phyloP scores from a whole-genome alignment of 2,797 vertebrate species.

The Tiaroga cobitis region DNA sequence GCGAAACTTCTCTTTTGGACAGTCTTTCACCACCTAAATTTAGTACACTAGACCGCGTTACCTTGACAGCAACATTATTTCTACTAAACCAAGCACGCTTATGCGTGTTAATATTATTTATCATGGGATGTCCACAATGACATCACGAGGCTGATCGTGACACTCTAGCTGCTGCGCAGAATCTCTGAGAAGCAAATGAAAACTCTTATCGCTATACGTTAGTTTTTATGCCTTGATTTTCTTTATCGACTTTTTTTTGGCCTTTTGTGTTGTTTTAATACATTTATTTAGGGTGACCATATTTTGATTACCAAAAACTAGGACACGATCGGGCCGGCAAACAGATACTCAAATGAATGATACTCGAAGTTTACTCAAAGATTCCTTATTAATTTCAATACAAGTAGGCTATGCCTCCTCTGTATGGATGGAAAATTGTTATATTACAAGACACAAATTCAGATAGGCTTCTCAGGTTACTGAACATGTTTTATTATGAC shows the following conservation, averaged over 20 bases:
- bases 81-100: background rate
- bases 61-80: background rate
- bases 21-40: background rate
- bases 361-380: too few species aligned
- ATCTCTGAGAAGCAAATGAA: background rate
- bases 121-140: background rate
- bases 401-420: too few species aligned
- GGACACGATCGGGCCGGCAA: too few species aligned
- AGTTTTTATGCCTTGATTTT: background rate
- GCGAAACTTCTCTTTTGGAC: background rate
- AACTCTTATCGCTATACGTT: background rate
- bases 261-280: background rate
- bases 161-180: background rate
- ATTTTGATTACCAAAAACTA: too few species aligned
- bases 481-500: too few species aligned
- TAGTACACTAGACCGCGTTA: background rate
- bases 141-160: slow-evolving; percentile 8
- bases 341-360: too few species aligned
- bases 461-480: too few species aligned
- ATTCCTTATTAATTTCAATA: too few species aligned
- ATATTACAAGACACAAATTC: too few species aligned
- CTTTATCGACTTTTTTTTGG: too few species aligned
- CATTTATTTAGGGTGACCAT: background rate
- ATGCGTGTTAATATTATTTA: background rate
- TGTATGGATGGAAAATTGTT: too few species aligned